Conservation (phyloP, 2,113 vertebrate genomes). For the Ciconia maguari region DNA sequence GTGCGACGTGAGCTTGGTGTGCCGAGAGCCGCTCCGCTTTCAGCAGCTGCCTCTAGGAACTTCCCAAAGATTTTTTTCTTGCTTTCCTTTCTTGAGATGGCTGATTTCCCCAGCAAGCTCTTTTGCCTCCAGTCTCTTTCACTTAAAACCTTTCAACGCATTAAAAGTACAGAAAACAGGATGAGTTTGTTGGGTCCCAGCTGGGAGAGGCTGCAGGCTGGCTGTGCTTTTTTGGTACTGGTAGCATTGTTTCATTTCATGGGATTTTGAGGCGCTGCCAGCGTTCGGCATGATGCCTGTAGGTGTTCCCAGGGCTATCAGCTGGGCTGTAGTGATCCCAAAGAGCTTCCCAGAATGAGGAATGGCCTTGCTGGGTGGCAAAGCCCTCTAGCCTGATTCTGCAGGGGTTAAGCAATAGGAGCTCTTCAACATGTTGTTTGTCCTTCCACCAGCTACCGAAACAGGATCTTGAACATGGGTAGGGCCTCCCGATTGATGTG, state of each 20-base stretch:
- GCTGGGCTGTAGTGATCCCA: neutral
- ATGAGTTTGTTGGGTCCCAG: neutral
- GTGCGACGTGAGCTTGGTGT: neutral
- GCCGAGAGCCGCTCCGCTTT: neutral
- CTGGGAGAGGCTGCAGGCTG: neutral
- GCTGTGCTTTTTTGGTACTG: neutral
- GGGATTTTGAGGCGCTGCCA: neutral
- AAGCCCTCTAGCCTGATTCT: neutral
- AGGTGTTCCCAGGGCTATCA: neutral
- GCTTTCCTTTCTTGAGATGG: neutral
- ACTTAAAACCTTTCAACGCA: neutral
- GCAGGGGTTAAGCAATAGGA: neutral
- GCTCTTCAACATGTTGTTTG: neutral
- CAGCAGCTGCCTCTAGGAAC: neutral
- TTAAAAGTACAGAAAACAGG: neutral
- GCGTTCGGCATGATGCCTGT: rapidly evolving
- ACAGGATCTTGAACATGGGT: neutral
- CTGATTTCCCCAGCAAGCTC: neutral
- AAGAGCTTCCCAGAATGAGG: neutral
- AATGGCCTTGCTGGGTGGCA: neutral
- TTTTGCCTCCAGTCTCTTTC: too few relatives aligned
- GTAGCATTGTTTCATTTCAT: rapidly evolving
- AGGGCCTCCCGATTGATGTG: neutral
- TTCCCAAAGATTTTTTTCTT: neutral
- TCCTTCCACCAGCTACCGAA: neutral